A percentile compares a stretch with the other conserved stretches of the same genome.
Conservation (phyloP, 2,888 invertebrate species). For the Drosophila bunnanda region DNA sequence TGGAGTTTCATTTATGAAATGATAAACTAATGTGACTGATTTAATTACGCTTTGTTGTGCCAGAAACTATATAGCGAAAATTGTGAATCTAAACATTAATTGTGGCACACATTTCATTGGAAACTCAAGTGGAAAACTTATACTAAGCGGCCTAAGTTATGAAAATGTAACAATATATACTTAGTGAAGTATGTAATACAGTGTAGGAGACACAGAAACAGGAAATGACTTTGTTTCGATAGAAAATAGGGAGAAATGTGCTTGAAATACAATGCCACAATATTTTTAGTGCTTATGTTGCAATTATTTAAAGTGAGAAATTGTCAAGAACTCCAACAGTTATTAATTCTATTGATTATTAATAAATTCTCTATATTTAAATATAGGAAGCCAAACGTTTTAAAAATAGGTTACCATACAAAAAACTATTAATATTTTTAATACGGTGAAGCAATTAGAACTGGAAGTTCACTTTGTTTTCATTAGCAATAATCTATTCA, state of each 20-base stretch:
- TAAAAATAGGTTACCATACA: no score
- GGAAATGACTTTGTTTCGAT: neutral
- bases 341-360: no score
- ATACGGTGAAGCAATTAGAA: no score
- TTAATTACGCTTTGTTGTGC: slow-evolving; percentile 7
- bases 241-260: neutral
- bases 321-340: no score
- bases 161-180: neutral
- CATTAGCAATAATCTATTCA: neutral
- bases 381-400: no score
- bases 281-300: no score
- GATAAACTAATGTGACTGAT: slow-evolving; percentile 2
- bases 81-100: neutral
- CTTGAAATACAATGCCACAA: no score
- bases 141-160: neutral
- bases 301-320: no score
- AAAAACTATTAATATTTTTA: no score
- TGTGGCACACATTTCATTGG: neutral
- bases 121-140: neutral
- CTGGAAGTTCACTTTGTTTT: no score
- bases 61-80: slow-evolving; percentile 2
- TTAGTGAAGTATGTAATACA: neutral
- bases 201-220: neutral
- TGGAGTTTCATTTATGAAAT: neutral
- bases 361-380: no score